Conservation (phyloP, 2,888 invertebrate genomes). For the Serrognathus titanus region DNA sequence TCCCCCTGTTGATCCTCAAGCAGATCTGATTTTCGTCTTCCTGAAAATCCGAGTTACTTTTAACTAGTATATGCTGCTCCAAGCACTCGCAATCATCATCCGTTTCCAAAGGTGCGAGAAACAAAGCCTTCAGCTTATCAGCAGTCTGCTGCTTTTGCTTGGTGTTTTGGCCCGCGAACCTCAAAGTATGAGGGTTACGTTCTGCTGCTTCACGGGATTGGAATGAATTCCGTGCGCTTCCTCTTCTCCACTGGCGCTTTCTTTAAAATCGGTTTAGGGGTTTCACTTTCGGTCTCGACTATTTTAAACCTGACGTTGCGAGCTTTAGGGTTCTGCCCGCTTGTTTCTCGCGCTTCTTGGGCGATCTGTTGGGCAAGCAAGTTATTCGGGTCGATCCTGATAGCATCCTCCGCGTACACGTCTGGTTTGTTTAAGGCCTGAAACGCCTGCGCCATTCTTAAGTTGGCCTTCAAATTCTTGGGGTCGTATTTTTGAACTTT, state of each 20-base stretch:
- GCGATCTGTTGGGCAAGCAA: constrained; percentile 49
- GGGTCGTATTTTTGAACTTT: constrained; percentile 57
- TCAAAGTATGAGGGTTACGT: constrained; percentile 35
- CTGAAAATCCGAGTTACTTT: too few relatives aligned
- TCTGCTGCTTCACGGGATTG: constrained; percentile 37
- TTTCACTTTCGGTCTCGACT: constrained; percentile 16
- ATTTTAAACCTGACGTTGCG: constrained; percentile 21
- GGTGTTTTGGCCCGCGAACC: not conserved
- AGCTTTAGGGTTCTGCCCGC: not conserved
- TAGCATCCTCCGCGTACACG: constrained; percentile 53
- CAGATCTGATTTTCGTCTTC: too few relatives aligned
- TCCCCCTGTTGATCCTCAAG: too few relatives aligned
- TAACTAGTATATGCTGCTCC: too few relatives aligned
- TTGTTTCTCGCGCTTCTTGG: constrained; percentile 26
- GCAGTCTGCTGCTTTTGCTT: constrained; percentile 1
- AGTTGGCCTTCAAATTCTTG: constrained; percentile 50
- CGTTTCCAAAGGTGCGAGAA: too few relatives aligned
- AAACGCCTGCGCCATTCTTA: constrained; percentile 38
- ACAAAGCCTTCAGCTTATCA: not conserved
- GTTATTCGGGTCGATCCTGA: constrained; percentile 60
- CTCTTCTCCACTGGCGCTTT: constrained; percentile 7
- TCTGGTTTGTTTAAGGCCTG: constrained; percentile 33
- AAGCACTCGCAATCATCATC: not conserved
- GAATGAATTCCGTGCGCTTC: constrained; percentile 21
- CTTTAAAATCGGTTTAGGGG: constrained; percentile 19